Conservation (phyloP, 2,113 vertebrate species). For the Chionis minor region DNA sequence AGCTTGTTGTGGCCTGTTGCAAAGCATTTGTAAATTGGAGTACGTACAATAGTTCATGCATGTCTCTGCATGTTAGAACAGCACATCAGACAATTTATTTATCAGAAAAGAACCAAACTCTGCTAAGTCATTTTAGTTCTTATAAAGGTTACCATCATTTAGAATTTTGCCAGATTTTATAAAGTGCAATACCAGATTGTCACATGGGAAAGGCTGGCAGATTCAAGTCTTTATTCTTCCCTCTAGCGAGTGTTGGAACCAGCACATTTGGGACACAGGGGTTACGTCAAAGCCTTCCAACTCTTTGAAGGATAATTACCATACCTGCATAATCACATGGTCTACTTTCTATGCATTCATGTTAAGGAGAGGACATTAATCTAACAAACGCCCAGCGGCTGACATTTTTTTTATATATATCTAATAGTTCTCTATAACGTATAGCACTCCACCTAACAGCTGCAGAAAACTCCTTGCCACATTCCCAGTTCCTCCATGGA, state of each 20-base stretch:
- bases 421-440: background rate
- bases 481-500: fast-evolving
- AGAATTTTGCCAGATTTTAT: conserved; percentile 27
- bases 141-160: conserved; percentile 10
- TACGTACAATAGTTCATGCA: conserved; percentile 43
- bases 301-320: conserved; percentile 66
- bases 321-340: conserved; percentile 61
- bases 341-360: conserved; percentile 32
- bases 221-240: conserved; percentile 33
- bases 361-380: conserved; percentile 59
- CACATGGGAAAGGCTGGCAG: conserved; percentile 37
- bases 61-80: conserved; percentile 53
- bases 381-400: conserved; percentile 50
- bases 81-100: conserved; percentile 49
- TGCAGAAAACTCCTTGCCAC: background rate
- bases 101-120: background rate
- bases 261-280: conserved; percentile 40
- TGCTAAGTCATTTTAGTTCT: conserved; percentile 38
- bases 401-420: conserved; percentile 18
- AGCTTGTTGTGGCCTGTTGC: conserved; percentile 55
- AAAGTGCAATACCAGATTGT: conserved; percentile 15
- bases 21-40: conserved; percentile 50
- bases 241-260: conserved; percentile 38
- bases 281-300: conserved; percentile 61
- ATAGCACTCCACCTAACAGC: conserved; percentile 2